Evolutionary conservation across 2,113 vertebrate genomes (phyloP), one percentile per base, ranked within the genome.

Genomic region (Ellobius talpinus): DNA sequence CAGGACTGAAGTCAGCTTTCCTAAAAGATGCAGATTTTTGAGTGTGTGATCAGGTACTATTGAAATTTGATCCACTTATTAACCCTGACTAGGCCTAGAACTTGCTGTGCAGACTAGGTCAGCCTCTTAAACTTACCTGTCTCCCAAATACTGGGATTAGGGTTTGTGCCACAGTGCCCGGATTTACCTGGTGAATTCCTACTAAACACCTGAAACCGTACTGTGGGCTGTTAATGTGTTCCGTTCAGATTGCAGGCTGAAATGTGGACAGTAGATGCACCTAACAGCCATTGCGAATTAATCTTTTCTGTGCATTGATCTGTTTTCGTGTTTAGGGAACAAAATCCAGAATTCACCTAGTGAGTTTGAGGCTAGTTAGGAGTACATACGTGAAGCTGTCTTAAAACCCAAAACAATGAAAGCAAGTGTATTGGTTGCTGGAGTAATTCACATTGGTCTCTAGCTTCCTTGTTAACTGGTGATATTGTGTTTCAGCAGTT

Each of bases 41-140:
- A 72, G 52, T 76, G n/a, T 94, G 70, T 94, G 24, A 94, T 66
- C 88, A 50, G 87, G 39, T 79, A 63, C 89, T 73, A 7, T 91
- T 65, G 47, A 90, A 58, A 63, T 23, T 39, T 81, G 24, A n/a
- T 66, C 9, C 39, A 29, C 61, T 91, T 52, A 36, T 81, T 39
- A 58, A 12, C 50, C 47, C 33, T 58, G 31, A 17, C 68, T 47
- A 61, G 50, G 24, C 24, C 9, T 89, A 50, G 47, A n/a, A 74
- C 50, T 61, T 31, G 68, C 23, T 42, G 6, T 72, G 31, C 52
- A 50, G 66, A 55, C 36, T 47, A 39, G 86, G 33, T 70, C 52
- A 39, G 24, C 52, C n/a, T 74, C 52, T 72, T 31, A 74, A 42
- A 31, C 24, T 58, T 73, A 68, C 7, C 84, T 29, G 26, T 33